Conservation (phyloP, 2,888 invertebrate genomes). For the Antitype chi region DNA sequence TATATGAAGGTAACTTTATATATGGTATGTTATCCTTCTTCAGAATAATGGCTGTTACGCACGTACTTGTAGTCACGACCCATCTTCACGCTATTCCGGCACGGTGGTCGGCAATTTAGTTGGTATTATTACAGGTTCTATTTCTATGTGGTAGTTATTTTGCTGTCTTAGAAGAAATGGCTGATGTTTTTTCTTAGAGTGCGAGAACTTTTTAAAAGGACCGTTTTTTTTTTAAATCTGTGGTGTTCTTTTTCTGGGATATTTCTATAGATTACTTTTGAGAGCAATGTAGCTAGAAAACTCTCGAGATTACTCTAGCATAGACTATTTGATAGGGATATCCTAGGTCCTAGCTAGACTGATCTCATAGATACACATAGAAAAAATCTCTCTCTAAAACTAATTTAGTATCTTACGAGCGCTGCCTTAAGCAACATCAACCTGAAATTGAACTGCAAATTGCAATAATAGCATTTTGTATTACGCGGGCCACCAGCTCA, state of each 20-base stretch:
- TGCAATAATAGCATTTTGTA: too few relatives aligned
- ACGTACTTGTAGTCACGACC: constrained; percentile 48
- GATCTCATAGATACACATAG: not conserved
- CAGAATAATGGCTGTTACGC: constrained; percentile 42
- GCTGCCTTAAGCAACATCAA: too few relatives aligned
- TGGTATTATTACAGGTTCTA: constrained; percentile 34
- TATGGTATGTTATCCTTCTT: constrained; percentile 4
- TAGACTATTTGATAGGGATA: too few relatives aligned
- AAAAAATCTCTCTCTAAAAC: too few relatives aligned
- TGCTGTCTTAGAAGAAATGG: constrained; percentile 31
- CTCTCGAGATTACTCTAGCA: too few relatives aligned
- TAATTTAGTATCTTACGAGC: too few relatives aligned
- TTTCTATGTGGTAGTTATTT: constrained; percentile 21
- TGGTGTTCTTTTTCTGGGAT: too few relatives aligned
- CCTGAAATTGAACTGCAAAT: too few relatives aligned
- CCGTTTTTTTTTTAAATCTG: not conserved
- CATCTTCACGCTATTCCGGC: constrained; percentile 36
- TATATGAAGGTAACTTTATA: not conserved
- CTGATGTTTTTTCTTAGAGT: constrained; percentile 2
- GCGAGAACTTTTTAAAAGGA: constrained; percentile 1
- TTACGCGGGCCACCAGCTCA: too few relatives aligned
- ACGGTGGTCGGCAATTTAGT: constrained; percentile 52
- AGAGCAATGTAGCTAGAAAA: too few relatives aligned
- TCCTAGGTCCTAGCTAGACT: too few relatives aligned
- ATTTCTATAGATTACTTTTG: too few relatives aligned